These are phyloP conservation scores for Yponomeuta malinellus DNA, from an alignment of 2,888 invertebrate species.

Conservation along the genomic window DNA sequence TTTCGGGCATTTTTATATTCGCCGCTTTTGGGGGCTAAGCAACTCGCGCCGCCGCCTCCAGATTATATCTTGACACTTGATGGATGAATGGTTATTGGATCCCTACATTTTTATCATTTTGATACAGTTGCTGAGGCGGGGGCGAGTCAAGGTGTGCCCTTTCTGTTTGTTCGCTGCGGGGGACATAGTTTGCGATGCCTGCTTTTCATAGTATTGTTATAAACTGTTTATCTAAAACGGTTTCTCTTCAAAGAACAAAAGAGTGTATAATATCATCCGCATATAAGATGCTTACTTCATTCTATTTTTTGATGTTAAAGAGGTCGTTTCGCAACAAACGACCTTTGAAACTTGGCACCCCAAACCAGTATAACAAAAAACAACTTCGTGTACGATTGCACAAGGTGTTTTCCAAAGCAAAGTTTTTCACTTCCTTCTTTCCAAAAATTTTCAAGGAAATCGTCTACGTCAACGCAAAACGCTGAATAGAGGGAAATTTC, in stretches of 20 bases:
- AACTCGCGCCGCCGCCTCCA: constrained; percentile 68
- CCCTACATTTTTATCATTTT: constrained; percentile 79
- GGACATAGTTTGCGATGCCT: constrained; percentile 36
- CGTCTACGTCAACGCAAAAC: not conserved
- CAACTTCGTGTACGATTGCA: not conserved
- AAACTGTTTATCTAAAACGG: not conserved
- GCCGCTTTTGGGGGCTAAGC: constrained; percentile 64
- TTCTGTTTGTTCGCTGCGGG: constrained; percentile 34
- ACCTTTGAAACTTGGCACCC: not conserved
- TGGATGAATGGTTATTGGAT: constrained; percentile 89
- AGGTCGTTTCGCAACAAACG: not conserved
- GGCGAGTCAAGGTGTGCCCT: constrained; percentile 44
- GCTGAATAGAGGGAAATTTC: constrained; percentile 5
- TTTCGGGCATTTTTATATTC: constrained; percentile 72
- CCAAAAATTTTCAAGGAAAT: not conserved
- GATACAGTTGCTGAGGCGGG: constrained; percentile 57
- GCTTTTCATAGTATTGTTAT: not conserved
- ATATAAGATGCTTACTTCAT: not conserved
- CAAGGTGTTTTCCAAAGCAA: not conserved
- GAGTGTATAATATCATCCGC: not conserved
- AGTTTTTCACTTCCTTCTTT: not conserved
- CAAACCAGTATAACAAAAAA: not conserved
- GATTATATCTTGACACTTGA: constrained; percentile 84
- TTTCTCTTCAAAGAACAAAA: constrained; percentile 12
- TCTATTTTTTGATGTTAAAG: not conserved